A percentile compares a stretch with the other conserved stretches of the same genome.
These are phyloP conservation scores for Augochlorella aurata DNA, from an alignment of 2,888 invertebrate species.

Conservation along the genomic window DNA sequence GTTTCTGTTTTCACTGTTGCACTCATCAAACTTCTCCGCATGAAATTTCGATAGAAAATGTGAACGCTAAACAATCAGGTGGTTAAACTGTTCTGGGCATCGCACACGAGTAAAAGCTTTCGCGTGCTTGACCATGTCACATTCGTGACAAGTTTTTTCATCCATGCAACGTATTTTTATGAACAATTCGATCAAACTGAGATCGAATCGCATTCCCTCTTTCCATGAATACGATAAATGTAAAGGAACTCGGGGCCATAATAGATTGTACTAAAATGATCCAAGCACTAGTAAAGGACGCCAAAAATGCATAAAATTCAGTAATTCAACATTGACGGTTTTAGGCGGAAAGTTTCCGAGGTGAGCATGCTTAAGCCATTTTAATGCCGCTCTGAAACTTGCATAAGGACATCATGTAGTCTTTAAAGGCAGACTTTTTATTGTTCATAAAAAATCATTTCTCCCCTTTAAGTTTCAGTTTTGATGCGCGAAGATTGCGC, in stretches of 20 bases:
- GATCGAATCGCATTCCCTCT: neutral
- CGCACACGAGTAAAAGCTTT: no score
- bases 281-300: neutral
- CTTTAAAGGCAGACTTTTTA: neutral
- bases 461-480: neutral
- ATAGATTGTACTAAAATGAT: neutral
- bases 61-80: neutral
- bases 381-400: neutral
- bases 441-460: slow-evolving; percentile 2
- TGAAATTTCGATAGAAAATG: neutral
- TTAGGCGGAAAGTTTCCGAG: neutral
- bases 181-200: neutral
- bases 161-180: neutral
- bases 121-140: no score
- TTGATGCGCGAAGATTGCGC: no score
- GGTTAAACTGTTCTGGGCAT: neutral
- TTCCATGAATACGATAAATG: neutral
- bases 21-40: neutral
- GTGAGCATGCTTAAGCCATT: neutral
- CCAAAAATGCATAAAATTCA: neutral
- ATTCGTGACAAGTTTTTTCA: neutral
- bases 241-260: neutral
- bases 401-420: neutral
- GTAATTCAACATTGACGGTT: neutral
- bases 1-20: neutral